Conservation (phyloP, 2,888 invertebrate species). For the Spatulosminthurus flaviceps region DNA sequence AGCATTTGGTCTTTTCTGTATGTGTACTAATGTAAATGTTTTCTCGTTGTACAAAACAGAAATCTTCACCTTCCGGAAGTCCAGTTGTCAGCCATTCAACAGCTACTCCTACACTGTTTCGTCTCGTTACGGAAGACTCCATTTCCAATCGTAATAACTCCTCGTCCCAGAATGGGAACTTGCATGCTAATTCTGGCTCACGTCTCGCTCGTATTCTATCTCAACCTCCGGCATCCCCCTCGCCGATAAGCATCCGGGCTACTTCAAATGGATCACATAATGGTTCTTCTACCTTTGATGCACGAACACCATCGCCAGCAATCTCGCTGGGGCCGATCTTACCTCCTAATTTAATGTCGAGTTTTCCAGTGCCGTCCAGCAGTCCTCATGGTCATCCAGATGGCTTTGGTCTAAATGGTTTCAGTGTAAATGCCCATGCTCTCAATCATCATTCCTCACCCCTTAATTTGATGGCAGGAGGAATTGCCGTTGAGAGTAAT, state of each 20-base stretch:
- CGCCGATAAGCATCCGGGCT: slow-evolving; percentile 50
- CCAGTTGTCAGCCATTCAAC: slow-evolving; percentile 58
- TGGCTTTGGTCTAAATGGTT: slow-evolving; percentile 57
- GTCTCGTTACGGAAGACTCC: slow-evolving; percentile 38
- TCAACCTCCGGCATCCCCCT: slow-evolving; percentile 65
- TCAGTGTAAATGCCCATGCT: slow-evolving; percentile 42
- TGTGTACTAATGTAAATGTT: slow-evolving; percentile 2
- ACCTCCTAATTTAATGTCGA: slow-evolving; percentile 58
- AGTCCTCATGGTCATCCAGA: slow-evolving; percentile 56
- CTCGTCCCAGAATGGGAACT: slow-evolving; percentile 34
- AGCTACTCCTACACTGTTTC: slow-evolving; percentile 48
- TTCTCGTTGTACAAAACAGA: slow-evolving; percentile 49
- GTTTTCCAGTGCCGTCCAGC: slow-evolving; percentile 61
- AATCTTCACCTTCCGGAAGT: slow-evolving; percentile 61
- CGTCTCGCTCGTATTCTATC: slow-evolving; percentile 69
- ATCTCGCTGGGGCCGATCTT: slow-evolving; percentile 60
- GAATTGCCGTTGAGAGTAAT: slow-evolving; percentile 52
- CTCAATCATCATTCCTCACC: slow-evolving; percentile 56
- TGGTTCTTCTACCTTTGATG: slow-evolving; percentile 39
- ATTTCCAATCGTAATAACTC: slow-evolving; percentile 40
- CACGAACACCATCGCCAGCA: slow-evolving; percentile 65
- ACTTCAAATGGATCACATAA: slow-evolving; percentile 44
- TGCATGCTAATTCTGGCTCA: slow-evolving; percentile 45
- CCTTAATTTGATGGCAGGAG: slow-evolving; percentile 59
- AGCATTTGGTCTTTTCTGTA: background rate